Conservation (phyloP, 2,113 vertebrate genomes). For the Drymodes brunneopygia region DNA sequence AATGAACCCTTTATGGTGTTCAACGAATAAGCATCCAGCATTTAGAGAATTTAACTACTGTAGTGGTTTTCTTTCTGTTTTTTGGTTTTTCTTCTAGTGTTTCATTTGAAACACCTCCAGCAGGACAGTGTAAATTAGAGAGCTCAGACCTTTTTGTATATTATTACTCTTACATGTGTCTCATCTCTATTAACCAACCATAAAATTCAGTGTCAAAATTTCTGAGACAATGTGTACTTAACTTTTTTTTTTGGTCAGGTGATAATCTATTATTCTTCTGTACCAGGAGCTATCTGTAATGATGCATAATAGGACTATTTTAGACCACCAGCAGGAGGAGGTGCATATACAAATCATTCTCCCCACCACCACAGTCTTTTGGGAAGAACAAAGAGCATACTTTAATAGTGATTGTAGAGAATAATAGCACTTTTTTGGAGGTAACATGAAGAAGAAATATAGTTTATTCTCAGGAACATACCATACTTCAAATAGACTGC, state of each 20-base stretch:
- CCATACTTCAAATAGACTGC: background rate
- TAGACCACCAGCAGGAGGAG: background rate
- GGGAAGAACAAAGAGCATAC: background rate
- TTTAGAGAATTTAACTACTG: background rate
- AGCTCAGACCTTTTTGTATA: background rate
- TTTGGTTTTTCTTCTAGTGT: fast-evolving
- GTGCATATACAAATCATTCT: background rate
- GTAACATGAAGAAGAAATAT: background rate
- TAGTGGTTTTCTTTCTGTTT: background rate
- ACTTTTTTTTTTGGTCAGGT: background rate
- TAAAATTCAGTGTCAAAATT: background rate
- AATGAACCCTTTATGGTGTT: background rate
- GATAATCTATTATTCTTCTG: background rate
- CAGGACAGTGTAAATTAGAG: background rate
- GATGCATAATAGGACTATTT: background rate
- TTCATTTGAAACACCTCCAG: background rate
- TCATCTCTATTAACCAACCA: background rate
- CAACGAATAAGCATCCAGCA: background rate
- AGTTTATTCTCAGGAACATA: background rate
- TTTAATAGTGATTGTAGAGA: background rate
- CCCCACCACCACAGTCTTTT: background rate
- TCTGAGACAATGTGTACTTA: background rate
- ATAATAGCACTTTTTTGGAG: background rate
- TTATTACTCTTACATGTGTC: background rate
- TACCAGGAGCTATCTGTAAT: background rate